phyloP scores from a whole-genome alignment of 2,113 vertebrate species.

The Chionodraco myersi region DNA sequence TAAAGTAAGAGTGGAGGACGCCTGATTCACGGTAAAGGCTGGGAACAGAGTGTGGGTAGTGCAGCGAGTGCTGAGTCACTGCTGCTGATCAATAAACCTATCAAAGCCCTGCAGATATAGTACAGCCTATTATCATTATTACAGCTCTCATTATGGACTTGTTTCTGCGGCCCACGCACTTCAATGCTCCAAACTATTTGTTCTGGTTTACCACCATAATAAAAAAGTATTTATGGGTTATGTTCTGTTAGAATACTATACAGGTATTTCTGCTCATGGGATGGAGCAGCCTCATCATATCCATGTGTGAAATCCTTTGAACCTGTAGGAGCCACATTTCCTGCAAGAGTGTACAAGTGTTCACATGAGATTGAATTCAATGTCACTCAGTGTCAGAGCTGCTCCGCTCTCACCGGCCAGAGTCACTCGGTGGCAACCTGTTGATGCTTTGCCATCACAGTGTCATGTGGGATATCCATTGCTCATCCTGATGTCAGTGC shows the following conservation, averaged over 20 bases:
- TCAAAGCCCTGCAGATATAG: constrained; percentile 27
- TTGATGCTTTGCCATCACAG: constrained; percentile 47
- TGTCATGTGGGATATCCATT: constrained; percentile 62
- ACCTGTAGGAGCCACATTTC: constrained; percentile 54
- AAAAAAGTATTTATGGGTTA: constrained; percentile 7
- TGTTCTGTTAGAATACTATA: constrained; percentile 7
- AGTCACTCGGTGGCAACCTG: constrained; percentile 55
- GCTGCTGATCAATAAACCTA: constrained; percentile 38
- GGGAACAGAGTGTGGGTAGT: background rate
- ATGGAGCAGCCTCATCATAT: constrained; percentile 37
- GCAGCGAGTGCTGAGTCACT: constrained; percentile 29
- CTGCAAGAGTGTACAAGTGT: constrained; percentile 28
- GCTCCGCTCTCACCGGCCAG: constrained; percentile 36
- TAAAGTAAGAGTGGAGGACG: background rate
- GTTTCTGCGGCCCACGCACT: background rate
- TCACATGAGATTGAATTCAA: constrained; percentile 26
- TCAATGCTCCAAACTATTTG: background rate
- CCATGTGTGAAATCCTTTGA: constrained; percentile 65
- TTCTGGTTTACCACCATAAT: background rate
- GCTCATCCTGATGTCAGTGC: constrained; percentile 67
- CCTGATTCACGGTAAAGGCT: background rate
- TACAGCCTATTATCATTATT: constrained; percentile 17
- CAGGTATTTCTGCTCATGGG: constrained; percentile 22
- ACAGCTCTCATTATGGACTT: constrained; percentile 4
- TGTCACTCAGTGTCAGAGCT: constrained; percentile 52